Base-by-base conservation (phyloP, 2,113 vertebrate species). In the Ochotona princeps region DNA sequence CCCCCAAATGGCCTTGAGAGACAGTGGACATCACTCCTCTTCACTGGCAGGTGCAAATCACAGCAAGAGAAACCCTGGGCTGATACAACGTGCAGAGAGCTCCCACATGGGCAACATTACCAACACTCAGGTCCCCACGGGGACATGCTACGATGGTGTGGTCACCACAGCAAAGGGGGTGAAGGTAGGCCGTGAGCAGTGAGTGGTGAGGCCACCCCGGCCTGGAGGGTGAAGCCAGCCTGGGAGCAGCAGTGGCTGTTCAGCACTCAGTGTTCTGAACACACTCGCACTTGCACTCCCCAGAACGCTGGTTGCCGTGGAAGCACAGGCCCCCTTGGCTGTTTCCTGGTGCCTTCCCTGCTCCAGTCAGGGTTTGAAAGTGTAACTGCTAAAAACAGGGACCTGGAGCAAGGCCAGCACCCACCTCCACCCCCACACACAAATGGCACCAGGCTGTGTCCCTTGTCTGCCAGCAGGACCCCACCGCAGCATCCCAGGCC, bases 331-430 rank as follows among this genome's bases (percentile, higher is more conserved):
- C 23, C 70, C 63, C 72, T 90, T 67, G 83, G 57, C 18, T 44
- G 25, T 65, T 76, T 85, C 83, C 86, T 30, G 13, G 28, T 69
- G 72, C 83, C 70, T 92, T 75, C 86, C 76, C 57, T 83, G 13
- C 66, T 92, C 79, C 67, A 13, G 63, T 60, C 5, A 5, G 38
- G 78, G 83, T 73, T 80, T 63, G 66, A 91, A 87, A 80, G 73
- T 80, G 92, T 82, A 87, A 20, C 54, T 86, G 38, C 38, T 44
- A 44, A 44, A 44, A 44, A 44, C 38, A 44, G 38, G 38, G 38
- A 44, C 38, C 75, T 81, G 60, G 51, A 90, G 82, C 75, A 89
- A 63, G 95, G 18, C 67, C 87, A 81, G 57, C 32, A 72, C n/a
- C 38, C 76, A 23, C 81, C 93, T 81, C 69, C 38, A 44, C 38